Evolutionary conservation across 1,140 invertebrate genomes (phyloP).

Genomic region (Bathynomus jamesi): DNA sequence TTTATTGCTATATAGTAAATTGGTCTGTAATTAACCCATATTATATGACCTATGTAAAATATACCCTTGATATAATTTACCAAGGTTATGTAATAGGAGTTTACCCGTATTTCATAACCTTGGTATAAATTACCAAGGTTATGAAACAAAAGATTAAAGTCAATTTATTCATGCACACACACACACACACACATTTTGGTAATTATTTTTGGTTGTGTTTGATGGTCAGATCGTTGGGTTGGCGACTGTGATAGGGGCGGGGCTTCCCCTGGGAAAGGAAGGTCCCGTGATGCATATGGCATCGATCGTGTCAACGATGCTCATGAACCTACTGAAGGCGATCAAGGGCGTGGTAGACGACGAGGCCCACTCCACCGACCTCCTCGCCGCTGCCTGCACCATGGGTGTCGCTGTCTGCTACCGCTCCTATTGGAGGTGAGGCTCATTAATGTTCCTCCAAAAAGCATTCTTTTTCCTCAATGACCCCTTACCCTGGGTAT

Average conservation of each 20-base stretch:
- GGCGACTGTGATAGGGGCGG: slow-evolving; percentile 88
- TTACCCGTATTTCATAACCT: too few relatives aligned
- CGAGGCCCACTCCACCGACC: slow-evolving; percentile 84
- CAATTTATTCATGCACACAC: not conserved
- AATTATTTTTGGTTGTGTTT: not conserved
- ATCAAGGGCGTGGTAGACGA: slow-evolving; percentile 81
- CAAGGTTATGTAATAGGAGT: too few relatives aligned
- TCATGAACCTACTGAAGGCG: slow-evolving; percentile 87
- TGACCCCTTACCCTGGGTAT: too few relatives aligned
- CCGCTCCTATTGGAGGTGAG: slow-evolving; percentile 79
- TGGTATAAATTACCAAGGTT: too few relatives aligned
- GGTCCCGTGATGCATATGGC: slow-evolving; percentile 94
- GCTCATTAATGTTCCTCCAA: not conserved
- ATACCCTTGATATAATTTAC: too few relatives aligned
- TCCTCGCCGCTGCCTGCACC: slow-evolving; percentile 91
- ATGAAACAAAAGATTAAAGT: not conserved
- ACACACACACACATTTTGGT: not conserved
- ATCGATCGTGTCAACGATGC: slow-evolving; percentile 83
- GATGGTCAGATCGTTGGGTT: slow-evolving; percentile 67
- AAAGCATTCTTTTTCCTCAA: too few relatives aligned
- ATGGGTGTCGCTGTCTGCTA: slow-evolving; percentile 94
- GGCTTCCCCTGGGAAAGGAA: slow-evolving; percentile 95
- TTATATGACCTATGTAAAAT: too few relatives aligned
- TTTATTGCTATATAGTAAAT: too few relatives aligned
- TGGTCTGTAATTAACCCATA: too few relatives aligned